phyloP scores from a whole-genome alignment of 2,113 vertebrate species.

The Percopsis transmontana region DNA sequence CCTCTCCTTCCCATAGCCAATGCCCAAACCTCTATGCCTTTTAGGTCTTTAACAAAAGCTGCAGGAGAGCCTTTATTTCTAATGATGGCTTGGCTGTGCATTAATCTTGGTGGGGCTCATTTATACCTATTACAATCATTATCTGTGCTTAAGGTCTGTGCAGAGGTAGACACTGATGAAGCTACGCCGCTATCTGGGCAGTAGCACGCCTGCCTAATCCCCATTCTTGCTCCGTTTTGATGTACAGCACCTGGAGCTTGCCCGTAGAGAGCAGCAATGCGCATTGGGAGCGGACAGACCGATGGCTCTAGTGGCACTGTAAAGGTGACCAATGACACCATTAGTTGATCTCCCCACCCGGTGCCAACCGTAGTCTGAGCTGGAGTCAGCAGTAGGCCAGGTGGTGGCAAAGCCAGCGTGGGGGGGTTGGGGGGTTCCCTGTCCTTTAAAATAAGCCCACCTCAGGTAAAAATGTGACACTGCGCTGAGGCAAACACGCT shows the following conservation, averaged over 20 bases:
- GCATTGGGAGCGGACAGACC: constrained; percentile 4
- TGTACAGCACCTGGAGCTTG: constrained; percentile 42
- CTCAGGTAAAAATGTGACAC: constrained; percentile 28
- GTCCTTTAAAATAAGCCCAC: constrained; percentile 43
- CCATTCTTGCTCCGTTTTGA: constrained; percentile 56
- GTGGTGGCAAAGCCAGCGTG: constrained; percentile 5
- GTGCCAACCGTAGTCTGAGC: constrained; percentile 35
- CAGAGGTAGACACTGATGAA: constrained; percentile 64
- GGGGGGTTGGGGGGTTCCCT: not conserved
- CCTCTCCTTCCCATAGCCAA: constrained; percentile 25
- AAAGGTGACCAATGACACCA: constrained; percentile 58
- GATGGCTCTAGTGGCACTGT: constrained; percentile 50
- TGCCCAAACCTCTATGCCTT: constrained; percentile 49
- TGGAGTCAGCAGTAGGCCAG: not conserved
- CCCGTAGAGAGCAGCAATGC: constrained; percentile 25
- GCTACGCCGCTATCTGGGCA: constrained; percentile 47
- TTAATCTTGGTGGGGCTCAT: constrained; percentile 61
- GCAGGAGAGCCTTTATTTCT: constrained; percentile 61
- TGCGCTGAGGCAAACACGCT: constrained; percentile 35
- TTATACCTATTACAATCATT: constrained; percentile 67
- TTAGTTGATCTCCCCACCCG: constrained; percentile 50
- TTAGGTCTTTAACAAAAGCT: constrained; percentile 61
- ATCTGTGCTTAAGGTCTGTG: constrained; percentile 58
- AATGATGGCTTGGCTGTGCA: constrained; percentile 59
- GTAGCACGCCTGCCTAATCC: constrained; percentile 39